A percentile compares a stretch with the other conserved stretches of the same genome.
Conservation (phyloP, 2,797 vertebrate genomes). For the Rachycentron canadum region DNA sequence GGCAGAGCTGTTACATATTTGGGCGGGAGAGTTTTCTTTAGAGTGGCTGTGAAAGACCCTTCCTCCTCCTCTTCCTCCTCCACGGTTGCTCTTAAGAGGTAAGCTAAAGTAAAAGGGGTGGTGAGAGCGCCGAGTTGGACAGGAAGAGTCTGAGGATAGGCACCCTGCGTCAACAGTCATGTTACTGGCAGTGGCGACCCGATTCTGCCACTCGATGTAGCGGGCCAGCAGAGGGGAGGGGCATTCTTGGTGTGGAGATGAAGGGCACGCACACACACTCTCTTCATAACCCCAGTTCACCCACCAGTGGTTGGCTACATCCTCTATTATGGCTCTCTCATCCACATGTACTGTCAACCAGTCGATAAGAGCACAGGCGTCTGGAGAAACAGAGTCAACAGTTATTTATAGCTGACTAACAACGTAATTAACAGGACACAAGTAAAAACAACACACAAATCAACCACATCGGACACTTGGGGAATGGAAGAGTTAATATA, state of each 20-base stretch:
- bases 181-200: conserved; percentile 50
- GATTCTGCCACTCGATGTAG: conserved; percentile 90
- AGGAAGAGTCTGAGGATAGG: conserved; percentile 55
- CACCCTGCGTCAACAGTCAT: conserved; percentile 40
- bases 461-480: background rate
- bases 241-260: conserved; percentile 82
- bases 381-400: conserved; percentile 69
- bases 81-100: too few species aligned
- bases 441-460: background rate
- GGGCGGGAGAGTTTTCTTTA: conserved; percentile 59
- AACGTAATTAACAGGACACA: background rate
- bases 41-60: conserved; percentile 68
- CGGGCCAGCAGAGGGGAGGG: conserved; percentile 88
- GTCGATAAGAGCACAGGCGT: conserved; percentile 88
- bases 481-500: background rate
- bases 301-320: conserved; percentile 92
- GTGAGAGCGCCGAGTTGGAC: conserved; percentile 38
- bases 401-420: conserved; percentile 41
- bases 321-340: conserved; percentile 88
- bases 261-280: conserved; percentile 87
- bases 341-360: conserved; percentile 87
- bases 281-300: conserved; percentile 91
- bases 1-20: conserved; percentile 30
- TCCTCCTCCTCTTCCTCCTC: too few species aligned
- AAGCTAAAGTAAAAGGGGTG: conserved; percentile 73